Evolutionary conservation across 1,140 invertebrate genomes (phyloP), one percentile per base, ranked within the genome.

Genomic region (Charaxes varanes): DNA sequence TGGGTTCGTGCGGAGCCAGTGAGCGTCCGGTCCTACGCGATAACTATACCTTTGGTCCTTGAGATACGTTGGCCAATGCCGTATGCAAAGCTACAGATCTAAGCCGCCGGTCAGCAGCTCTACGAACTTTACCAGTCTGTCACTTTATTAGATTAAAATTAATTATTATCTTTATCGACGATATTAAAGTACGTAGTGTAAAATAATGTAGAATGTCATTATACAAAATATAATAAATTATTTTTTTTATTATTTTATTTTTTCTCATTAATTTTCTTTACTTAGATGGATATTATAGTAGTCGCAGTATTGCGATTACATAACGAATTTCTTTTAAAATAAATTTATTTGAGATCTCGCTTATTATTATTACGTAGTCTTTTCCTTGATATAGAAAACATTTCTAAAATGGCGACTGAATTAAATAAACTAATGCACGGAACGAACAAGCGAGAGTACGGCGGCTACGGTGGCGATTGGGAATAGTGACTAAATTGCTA

Each of bases 291-390:
- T 63, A 65, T 59, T 49, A 79, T 79, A 80, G 61, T 79, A 76
- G 63, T 78, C 64, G 70, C 69, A 78, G 63, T 72, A 74, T 76
- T 76, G 77, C 67, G 69, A 83, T 81, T 61, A 83, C 63, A 77
- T 69, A 79, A 83, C 60, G 72, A 80, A 83, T 79, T 77, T 76
- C n/a, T 40, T 49, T 80, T 74, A 68, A 81, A 80, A 79, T 76
- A 79, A 80, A 83, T 79, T n/a, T n/a, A n/a, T n/a, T 83, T 83
- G 79, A 83, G 79, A 83, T 81, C 79, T 83, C 77, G 79, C 79
- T 83, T 83, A 83, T 53, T 52, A 48, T 67, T 71, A 78, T 81
- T 83, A 83, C 68, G 72, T 83, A 79, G 76, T 79, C 79, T 80
- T 79, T 77, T 68, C 67, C 76, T 65, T 80, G 76, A 83, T 80